Evolutionary conservation across 1,140 invertebrate genomes (phyloP).

Genomic region (Leptinotarsa defecta): DNA sequence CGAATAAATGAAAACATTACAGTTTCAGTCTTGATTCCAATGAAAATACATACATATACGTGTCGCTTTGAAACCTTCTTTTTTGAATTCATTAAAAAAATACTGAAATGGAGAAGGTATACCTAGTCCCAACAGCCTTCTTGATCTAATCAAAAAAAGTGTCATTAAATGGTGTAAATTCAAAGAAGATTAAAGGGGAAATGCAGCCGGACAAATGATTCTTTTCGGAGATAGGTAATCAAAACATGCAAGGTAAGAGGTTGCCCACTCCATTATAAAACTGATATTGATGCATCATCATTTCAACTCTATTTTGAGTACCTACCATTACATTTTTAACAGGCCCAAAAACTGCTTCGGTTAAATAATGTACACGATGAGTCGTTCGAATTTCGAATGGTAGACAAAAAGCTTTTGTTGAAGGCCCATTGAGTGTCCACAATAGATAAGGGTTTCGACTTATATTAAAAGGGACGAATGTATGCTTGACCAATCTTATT

Average conservation of each 20-base stretch:
- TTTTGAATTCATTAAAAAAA: too few relatives aligned
- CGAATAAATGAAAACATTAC: too few relatives aligned
- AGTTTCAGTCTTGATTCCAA: too few relatives aligned
- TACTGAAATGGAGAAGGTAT: too few relatives aligned
- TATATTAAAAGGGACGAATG: too few relatives aligned
- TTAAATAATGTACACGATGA: background rate
- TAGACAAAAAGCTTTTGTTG: background rate
- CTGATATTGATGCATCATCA: slow-evolving; percentile 19
- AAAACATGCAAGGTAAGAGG: slow-evolving; percentile 20
- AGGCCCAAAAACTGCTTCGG: background rate
- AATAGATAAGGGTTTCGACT: too few relatives aligned
- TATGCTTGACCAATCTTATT: too few relatives aligned
- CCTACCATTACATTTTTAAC: slow-evolving; percentile 18
- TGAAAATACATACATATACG: too few relatives aligned
- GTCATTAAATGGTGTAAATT: background rate
- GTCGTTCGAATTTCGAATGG: background rate
- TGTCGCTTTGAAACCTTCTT: too few relatives aligned
- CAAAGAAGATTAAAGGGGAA: background rate
- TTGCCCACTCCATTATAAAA: background rate
- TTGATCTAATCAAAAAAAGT: background rate
- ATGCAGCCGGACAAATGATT: slow-evolving; percentile 12
- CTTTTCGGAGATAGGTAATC: slow-evolving; percentile 11
- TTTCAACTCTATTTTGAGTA: slow-evolving; percentile 23
- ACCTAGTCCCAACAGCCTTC: too few relatives aligned
- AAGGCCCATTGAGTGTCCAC: background rate